Conservation (phyloP, 2,113 vertebrate species). For the Epinephelus lanceolatus region DNA sequence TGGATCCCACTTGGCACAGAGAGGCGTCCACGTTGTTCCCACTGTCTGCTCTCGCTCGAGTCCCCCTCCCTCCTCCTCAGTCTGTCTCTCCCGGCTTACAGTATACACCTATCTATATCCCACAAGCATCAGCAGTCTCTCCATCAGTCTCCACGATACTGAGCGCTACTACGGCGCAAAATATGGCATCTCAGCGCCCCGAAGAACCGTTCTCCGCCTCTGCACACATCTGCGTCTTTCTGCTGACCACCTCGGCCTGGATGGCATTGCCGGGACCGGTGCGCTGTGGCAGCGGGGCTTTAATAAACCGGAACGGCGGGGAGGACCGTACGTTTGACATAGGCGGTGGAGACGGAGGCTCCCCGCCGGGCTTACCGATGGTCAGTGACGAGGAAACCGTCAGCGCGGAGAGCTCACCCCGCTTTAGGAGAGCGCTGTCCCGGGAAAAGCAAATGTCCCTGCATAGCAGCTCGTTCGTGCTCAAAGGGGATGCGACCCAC, state of each 20-base stretch:
- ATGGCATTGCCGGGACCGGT: conserved; percentile 78
- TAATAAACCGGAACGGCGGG: conserved; percentile 70
- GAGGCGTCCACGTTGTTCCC: conserved; percentile 82
- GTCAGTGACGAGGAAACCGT: conserved; percentile 47
- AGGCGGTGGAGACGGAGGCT: conserved; percentile 59
- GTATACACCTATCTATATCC: conserved; percentile 81
- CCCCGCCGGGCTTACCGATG: conserved; percentile 46
- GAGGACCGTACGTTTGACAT: conserved; percentile 67
- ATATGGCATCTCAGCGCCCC: conserved; percentile 78
- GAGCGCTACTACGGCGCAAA: conserved; percentile 85
- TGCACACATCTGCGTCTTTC: conserved; percentile 73
- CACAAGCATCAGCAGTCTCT: conserved; percentile 79
- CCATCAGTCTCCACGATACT: conserved; percentile 77
- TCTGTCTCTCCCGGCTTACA: conserved; percentile 75
- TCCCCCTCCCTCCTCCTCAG: conserved; percentile 76
- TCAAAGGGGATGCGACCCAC: conserved; percentile 96
- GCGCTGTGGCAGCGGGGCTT: conserved; percentile 74
- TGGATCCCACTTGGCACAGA: conserved; percentile 65
- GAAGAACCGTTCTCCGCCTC: conserved; percentile 63
- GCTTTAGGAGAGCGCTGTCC: conserved; percentile 84
- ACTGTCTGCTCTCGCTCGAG: conserved; percentile 76
- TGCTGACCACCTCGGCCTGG: conserved; percentile 73
- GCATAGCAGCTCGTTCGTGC: conserved; percentile 96
- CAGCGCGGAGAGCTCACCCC: conserved; percentile 67
- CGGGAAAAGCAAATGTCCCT: conserved; percentile 88